Evolutionary conservation across 2,888 invertebrate species (phyloP), one percentile per base, ranked within the genome.

Genomic region (Dinocampus coccinellae): DNA sequence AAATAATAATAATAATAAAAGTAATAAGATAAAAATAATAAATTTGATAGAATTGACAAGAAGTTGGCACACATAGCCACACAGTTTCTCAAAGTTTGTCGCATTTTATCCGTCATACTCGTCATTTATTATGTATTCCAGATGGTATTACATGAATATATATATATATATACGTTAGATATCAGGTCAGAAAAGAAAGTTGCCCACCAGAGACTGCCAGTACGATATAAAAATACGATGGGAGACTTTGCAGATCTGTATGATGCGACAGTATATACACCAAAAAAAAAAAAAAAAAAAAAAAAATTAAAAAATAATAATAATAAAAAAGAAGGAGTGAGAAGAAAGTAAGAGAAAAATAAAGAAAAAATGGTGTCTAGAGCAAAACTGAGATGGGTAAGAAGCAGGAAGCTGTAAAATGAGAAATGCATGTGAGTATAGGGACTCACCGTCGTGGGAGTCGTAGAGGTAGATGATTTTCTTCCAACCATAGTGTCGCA

Each of bases 391-490:
- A 69, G 55, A 53, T 33, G 26, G 36, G 47, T 82, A 83, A 77
- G 85, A 85, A 80, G 80, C 85, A 88, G 88, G 73, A 61, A 62
- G 77, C 72, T 80, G 78, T 80, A 81, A 83, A 83, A 83, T 81
- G 82, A 81, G 81, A 84, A 83, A 84, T 83, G 82, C 80, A 83
- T 82, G 77, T 74, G 73, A 65, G 71, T 67, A 73, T 73, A 75
- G 72, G 63, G 77, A 90, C 93, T 91, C 89, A 96, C 96, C 96
- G 84, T 96, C 95, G 83, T 96, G 94, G 0, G 95, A 95, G 88
- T 97, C 96, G 88, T 96, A 97, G 80, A 97, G 90, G 88, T 96
- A 97, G 83, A 97, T 95, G 79, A 97, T 93, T 85, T 93, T 93
- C 80, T 92, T 92, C 97, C 97, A 97, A 58, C 93, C 94, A 88